These are phyloP conservation scores for Meteorus sp. DNA, from an alignment of 1,140 invertebrate species.

Conservation along the genomic window DNA sequence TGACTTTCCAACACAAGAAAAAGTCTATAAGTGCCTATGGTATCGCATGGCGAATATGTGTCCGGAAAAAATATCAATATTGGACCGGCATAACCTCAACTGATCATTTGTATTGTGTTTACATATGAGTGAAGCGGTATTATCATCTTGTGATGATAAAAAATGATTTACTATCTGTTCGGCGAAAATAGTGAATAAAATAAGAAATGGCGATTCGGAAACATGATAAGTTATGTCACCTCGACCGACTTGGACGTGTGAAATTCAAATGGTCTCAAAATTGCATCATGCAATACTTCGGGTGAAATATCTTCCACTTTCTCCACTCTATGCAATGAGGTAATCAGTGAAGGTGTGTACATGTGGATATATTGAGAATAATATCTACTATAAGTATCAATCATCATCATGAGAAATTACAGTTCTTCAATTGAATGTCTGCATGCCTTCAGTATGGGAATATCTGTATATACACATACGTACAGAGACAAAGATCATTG, in stretches of 20 bases:
- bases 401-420: constrained; percentile 5
- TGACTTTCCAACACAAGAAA: background rate
- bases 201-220: no score
- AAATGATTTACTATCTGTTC: no score
- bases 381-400: background rate
- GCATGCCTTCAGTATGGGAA: constrained; percentile 1
- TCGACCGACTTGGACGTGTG: no score
- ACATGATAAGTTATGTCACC: no score
- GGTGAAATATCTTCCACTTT: constrained; percentile 10
- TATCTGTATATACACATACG: background rate
- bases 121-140: no score
- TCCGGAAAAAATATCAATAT: background rate
- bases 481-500: background rate
- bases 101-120: no score
- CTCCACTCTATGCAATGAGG: constrained; percentile 11
- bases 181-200: no score
- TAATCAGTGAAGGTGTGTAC: constrained; percentile 3
- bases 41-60: background rate
- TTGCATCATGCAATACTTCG: background rate
- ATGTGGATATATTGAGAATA: background rate
- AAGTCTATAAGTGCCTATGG: background rate
- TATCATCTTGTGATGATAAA: no score
- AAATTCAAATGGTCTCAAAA: background rate
- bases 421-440: constrained; percentile 3
- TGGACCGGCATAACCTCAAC: no score